phyloP scores from a whole-genome alignment of 2,797 vertebrate genomes.

The Tarsius wallacei region DNA sequence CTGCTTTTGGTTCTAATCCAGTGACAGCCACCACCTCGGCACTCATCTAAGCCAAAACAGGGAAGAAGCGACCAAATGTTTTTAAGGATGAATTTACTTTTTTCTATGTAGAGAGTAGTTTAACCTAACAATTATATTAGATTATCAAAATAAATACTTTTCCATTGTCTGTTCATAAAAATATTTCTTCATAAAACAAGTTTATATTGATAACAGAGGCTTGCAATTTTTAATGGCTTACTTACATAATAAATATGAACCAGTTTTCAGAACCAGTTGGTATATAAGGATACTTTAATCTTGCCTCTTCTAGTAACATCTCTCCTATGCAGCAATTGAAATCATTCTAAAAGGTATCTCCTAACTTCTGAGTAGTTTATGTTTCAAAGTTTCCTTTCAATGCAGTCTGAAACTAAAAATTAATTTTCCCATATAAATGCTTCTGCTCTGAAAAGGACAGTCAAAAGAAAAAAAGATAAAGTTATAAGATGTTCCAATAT shows the following conservation, averaged over 20 bases:
- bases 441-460: not conserved
- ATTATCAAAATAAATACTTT: conserved; percentile 51
- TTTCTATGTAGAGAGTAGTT: not conserved
- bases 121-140: not conserved
- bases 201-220: not conserved
- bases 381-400: not conserved
- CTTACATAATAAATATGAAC: not conserved
- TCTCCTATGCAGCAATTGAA: not conserved
- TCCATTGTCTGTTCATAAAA: not conserved
- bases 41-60: not conserved
- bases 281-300: conserved; percentile 9
- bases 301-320: not conserved
- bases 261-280: not conserved
- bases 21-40: not conserved
- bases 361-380: conserved; percentile 47
- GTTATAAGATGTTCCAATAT: not conserved
- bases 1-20: conserved; percentile 55
- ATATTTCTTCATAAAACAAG: conserved; percentile 20
- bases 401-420: not conserved
- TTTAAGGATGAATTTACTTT: conserved; percentile 44
- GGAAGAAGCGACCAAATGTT: not conserved
- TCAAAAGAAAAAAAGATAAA: not conserved
- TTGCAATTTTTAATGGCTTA: conserved; percentile 37
- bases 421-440: not conserved
- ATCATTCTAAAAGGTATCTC: conserved; percentile 11